Conservation (phyloP, 2,888 invertebrate species). For the Harpalus rufipes region DNA sequence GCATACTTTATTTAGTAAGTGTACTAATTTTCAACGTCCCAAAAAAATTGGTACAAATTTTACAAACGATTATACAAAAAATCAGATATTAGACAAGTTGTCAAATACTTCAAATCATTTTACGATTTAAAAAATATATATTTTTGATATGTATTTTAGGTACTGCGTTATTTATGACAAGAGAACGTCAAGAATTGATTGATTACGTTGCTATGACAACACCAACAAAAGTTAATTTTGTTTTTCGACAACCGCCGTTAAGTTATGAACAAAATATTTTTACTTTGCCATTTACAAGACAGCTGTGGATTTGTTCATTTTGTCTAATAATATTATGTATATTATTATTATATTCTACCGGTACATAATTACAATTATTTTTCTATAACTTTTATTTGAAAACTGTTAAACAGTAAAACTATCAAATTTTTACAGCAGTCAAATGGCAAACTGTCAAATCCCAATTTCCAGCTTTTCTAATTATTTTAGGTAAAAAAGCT, state of each 20-base stretch:
- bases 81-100: no score
- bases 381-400: no score
- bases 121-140: no score
- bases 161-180: constrained; percentile 72
- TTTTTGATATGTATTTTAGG: constrained; percentile 69
- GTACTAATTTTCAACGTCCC: background rate
- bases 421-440: no score
- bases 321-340: constrained; percentile 78
- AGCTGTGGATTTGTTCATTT: constrained; percentile 80
- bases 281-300: constrained; percentile 79
- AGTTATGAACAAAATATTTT: constrained; percentile 82
- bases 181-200: constrained; percentile 71
- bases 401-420: no score
- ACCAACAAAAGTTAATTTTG: constrained; percentile 78
- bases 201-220: constrained; percentile 80
- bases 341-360: constrained; percentile 77
- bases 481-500: no score
- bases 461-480: no score
- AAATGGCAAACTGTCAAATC: no score
- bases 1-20: background rate
- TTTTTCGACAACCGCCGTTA: constrained; percentile 82
- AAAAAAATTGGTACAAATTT: background rate
- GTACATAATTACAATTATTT: constrained; percentile 67
- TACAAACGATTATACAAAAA: background rate
- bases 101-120: no score